Evolutionary conservation across 2,113 vertebrate genomes (phyloP).

Genomic region (Mormyrus lacerda): DNA sequence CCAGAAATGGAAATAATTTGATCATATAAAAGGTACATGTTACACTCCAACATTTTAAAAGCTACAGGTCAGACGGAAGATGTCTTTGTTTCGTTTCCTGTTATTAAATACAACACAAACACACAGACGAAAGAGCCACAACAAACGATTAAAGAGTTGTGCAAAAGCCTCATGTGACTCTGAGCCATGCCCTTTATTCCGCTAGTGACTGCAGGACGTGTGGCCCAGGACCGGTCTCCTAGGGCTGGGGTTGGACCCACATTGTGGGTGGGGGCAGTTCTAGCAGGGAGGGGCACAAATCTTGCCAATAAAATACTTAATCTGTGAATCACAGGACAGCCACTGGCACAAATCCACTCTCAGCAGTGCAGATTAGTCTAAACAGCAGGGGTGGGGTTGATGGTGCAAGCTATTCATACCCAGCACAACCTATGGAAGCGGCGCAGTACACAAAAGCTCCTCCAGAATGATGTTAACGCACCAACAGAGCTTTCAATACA

Average conservation of each 20-base stretch:
- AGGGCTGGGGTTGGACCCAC: neutral
- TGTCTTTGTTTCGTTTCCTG: neutral
- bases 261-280: neutral
- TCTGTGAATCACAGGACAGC: conserved; percentile 58
- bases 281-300: neutral
- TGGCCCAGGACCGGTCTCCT: neutral
- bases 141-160: neutral
- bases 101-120: neutral
- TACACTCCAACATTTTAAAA: neutral
- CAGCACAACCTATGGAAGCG: conserved; percentile 8
- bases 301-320: conserved; percentile 58
- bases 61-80: neutral
- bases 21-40: neutral
- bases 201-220: neutral
- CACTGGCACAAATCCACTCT: neutral
- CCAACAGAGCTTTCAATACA: neutral
- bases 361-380: neutral
- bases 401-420: neutral
- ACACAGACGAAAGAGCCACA: neutral
- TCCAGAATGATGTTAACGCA: conserved; percentile 28
- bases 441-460: conserved; percentile 18
- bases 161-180: neutral
- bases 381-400: neutral
- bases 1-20: neutral
- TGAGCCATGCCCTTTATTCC: neutral